These are phyloP conservation scores for Caenorhabditis tropicalis DNA, from an alignment of 1,140 invertebrate genomes.

Conservation along the genomic window DNA sequence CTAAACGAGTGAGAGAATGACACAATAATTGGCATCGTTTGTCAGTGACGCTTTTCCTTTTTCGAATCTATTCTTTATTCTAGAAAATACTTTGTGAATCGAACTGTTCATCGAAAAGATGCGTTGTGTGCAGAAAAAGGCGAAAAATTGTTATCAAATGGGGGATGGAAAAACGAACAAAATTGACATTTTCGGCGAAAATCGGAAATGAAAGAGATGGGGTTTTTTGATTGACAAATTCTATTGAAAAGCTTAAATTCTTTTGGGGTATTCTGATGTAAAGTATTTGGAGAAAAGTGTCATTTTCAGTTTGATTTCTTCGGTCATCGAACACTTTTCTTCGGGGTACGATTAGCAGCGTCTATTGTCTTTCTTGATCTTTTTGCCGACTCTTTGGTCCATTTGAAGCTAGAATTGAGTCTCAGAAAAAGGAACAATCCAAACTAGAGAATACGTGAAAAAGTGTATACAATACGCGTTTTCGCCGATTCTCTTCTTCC, in stretches of 20 bases:
- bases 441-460: background rate
- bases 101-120: background rate
- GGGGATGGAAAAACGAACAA: too few species aligned
- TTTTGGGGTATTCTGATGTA: background rate
- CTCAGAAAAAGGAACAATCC: background rate
- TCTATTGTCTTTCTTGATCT: too few species aligned
- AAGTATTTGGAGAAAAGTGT: background rate
- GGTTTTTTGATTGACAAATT: background rate
- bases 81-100: too few species aligned
- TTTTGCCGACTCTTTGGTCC: too few species aligned
- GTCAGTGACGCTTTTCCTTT: background rate
- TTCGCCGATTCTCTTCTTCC: background rate
- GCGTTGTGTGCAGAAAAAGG: background rate
- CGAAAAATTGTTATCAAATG: background rate
- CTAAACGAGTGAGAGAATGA: conserved; percentile 23
- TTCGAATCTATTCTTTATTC: background rate
- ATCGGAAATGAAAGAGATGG: background rate
- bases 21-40: conserved; percentile 37
- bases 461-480: too few species aligned
- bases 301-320: too few species aligned
- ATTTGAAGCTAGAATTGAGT: too few species aligned
- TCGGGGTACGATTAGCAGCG: too few species aligned
- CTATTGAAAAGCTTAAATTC: too few species aligned
- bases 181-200: background rate
- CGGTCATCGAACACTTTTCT: too few species aligned